phyloP scores from a whole-genome alignment of 2,888 invertebrate species.

The Hyalella azteca region DNA sequence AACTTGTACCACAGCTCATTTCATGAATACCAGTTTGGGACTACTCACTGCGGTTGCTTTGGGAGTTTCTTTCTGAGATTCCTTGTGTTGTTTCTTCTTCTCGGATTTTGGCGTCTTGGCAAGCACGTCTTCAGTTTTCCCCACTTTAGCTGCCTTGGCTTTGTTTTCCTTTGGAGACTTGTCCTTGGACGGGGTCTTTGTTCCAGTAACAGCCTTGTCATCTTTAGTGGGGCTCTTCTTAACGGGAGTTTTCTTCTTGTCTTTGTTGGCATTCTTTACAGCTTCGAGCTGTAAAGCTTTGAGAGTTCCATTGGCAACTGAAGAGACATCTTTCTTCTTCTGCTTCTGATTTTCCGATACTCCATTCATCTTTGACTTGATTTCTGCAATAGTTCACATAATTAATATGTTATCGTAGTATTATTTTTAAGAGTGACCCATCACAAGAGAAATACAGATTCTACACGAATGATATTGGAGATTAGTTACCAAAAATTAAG shows the following conservation, averaged over 20 bases:
- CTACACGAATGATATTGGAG: too few species aligned
- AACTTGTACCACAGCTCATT: too few species aligned
- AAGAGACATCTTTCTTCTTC: conserved; percentile 59
- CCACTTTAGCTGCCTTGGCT: conserved; percentile 45
- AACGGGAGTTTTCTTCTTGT: conserved; percentile 57
- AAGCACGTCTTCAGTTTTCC: conserved; percentile 23
- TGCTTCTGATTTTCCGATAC: conserved; percentile 62
- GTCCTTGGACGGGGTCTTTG: conserved; percentile 40
- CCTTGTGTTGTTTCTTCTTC: conserved; percentile 30
- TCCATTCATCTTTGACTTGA: conserved; percentile 63
- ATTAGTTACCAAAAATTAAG: too few species aligned
- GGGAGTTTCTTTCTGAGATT: background rate
- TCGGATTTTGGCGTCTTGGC: conserved; percentile 42
- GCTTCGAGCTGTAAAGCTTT: background rate
- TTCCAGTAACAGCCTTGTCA: conserved; percentile 53
- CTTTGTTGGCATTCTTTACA: background rate
- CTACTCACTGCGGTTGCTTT: too few species aligned
- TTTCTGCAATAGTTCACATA: conserved; percentile 65
- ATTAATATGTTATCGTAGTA: too few species aligned
- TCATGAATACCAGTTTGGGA: too few species aligned
- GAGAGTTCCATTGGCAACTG: conserved; percentile 49
- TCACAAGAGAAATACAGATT: too few species aligned
- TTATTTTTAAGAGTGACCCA: too few species aligned
- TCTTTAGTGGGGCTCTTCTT: conserved; percentile 61
- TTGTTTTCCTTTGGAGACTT: conserved; percentile 55